Evolutionary conservation across 2,888 invertebrate genomes (phyloP).

Genomic region (Silvanus unidentatus): DNA sequence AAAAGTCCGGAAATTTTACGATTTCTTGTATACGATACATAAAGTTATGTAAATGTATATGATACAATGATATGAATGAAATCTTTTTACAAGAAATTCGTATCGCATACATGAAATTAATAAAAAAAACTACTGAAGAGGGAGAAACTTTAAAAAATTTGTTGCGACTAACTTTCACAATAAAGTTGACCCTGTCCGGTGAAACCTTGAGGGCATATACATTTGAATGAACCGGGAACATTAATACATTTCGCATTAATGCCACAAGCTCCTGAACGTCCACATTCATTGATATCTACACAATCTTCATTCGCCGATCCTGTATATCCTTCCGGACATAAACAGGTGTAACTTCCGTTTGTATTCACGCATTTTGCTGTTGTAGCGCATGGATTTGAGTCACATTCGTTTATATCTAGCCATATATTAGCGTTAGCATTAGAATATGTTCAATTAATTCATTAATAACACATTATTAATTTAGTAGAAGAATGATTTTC

Average conservation of each 20-base stretch:
- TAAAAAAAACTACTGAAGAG: too few relatives aligned
- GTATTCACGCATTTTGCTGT: slow-evolving; percentile 70
- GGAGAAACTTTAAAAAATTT: too few relatives aligned
- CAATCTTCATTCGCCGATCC: slow-evolving; percentile 57
- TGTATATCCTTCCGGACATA: slow-evolving; percentile 66
- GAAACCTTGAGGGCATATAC: slow-evolving; percentile 70
- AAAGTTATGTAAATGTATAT: too few relatives aligned
- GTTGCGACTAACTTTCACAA: slow-evolving; percentile 66
- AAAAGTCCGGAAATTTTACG: background rate
- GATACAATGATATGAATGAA: too few relatives aligned
- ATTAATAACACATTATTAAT: slow-evolving; percentile 11
- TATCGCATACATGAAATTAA: too few relatives aligned
- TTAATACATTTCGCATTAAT: slow-evolving; percentile 75
- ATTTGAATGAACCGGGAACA: slow-evolving; percentile 72
- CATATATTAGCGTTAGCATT: slow-evolving; percentile 6
- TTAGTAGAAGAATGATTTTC: slow-evolving; percentile 22
- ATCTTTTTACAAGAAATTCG: too few relatives aligned
- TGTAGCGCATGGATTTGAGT: slow-evolving; percentile 60
- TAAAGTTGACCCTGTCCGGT: slow-evolving; percentile 67
- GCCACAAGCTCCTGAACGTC: slow-evolving; percentile 61
- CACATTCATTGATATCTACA: slow-evolving; percentile 71
- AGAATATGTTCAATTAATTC: slow-evolving; percentile 10
- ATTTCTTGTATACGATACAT: background rate
- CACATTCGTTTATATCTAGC: slow-evolving; percentile 70
- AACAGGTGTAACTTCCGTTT: slow-evolving; percentile 69